phyloP scores from a whole-genome alignment of 2,797 vertebrate genomes.

The Pelobates cultripes region DNA sequence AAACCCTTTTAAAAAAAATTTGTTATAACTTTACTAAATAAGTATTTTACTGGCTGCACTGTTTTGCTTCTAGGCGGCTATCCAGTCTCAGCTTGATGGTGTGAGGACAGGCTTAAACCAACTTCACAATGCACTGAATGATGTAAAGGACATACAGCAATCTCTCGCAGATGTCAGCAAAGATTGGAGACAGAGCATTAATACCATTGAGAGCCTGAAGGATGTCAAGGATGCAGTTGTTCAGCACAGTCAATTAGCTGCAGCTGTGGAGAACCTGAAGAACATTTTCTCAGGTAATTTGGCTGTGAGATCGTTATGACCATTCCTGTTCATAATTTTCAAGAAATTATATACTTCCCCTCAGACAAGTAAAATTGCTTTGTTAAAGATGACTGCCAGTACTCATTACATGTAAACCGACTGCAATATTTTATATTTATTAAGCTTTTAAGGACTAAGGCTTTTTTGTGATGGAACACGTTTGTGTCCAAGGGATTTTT shows the following conservation, averaged over 20 bases:
- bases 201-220: conserved; percentile 93
- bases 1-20: too few relatives aligned
- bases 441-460: too few relatives aligned
- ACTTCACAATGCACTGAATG: conserved; percentile 90
- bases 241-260: conserved; percentile 95
- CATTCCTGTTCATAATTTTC: neutral
- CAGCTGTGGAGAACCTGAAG: conserved; percentile 97
- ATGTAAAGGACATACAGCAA: conserved; percentile 92
- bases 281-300: conserved; percentile 92
- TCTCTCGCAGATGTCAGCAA: conserved; percentile 91
- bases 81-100: conserved; percentile 96
- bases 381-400: too few relatives aligned
- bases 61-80: conserved; percentile 83
- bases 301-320: neutral
- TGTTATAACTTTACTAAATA: too few relatives aligned
- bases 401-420: too few relatives aligned
- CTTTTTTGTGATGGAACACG: too few relatives aligned
- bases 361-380: too few relatives aligned
- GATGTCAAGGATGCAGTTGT: conserved; percentile 96
- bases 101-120: conserved; percentile 94
- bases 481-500: too few relatives aligned
- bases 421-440: too few relatives aligned
- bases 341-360: too few relatives aligned
- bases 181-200: conserved; percentile 97
- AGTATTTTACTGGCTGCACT: conserved; percentile 16